Evolutionary conservation across 2,888 invertebrate species (phyloP).

Genomic region (Acronicta psi): DNA sequence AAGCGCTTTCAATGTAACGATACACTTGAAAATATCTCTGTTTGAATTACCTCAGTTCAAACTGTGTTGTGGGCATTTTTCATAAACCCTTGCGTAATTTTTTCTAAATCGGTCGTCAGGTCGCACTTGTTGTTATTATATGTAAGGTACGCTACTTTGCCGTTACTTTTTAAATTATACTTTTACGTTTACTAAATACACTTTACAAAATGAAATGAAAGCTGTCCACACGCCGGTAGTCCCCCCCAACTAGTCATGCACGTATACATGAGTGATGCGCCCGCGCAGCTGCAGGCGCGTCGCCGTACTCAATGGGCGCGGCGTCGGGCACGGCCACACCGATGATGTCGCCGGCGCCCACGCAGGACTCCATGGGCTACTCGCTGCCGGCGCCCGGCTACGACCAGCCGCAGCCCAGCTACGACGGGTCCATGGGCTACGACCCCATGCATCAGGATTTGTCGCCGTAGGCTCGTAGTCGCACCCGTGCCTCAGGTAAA

Average conservation of each 20-base stretch:
- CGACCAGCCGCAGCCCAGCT: constrained; percentile 95
- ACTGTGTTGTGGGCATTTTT: constrained; percentile 47
- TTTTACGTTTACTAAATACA: not conserved
- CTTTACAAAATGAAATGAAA: constrained; percentile 15
- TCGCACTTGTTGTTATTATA: too few species aligned
- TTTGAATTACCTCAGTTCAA: constrained; percentile 30
- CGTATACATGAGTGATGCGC: constrained; percentile 51
- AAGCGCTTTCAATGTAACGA: constrained; percentile 38
- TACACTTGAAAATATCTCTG: constrained; percentile 23
- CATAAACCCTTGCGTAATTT: constrained; percentile 1
- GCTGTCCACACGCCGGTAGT: constrained; percentile 28
- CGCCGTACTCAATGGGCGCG: constrained; percentile 96
- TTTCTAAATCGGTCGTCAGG: too few species aligned
- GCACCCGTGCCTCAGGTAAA: constrained; percentile 38
- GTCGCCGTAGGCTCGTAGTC: constrained; percentile 86
- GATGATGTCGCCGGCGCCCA: constrained; percentile 98
- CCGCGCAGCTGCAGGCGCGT: constrained; percentile 91
- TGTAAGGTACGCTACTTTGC: too few species aligned
- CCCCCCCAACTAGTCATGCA: constrained; percentile 30
- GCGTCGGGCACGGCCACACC: constrained; percentile 97
- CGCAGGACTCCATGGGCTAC: constrained; percentile 97
- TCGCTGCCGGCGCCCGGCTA: constrained; percentile 97
- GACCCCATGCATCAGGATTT: constrained; percentile 97
- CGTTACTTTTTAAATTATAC: too few species aligned
- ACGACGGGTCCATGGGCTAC: constrained; percentile 97